Evolutionary conservation across 2,113 vertebrate species (phyloP).

Genomic region (Dicrurus megarhynchus): DNA sequence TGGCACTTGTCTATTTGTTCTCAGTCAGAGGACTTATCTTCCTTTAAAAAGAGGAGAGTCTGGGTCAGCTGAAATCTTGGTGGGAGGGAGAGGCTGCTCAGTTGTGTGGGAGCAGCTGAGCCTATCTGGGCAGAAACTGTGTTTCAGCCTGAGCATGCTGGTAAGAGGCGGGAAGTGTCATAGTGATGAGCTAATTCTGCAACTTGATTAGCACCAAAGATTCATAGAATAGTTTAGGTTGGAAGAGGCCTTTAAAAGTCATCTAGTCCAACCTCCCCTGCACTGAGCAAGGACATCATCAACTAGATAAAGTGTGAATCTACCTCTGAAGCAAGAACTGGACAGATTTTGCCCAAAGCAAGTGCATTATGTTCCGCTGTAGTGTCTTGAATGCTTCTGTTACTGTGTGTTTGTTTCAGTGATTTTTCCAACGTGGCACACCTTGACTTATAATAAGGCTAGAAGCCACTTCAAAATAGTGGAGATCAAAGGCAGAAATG

Average conservation of each 20-base stretch:
- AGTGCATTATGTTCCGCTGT: not conserved
- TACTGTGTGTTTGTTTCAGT: not conserved
- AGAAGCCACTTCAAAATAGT: not conserved
- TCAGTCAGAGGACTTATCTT: not conserved
- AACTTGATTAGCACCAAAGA: not conserved
- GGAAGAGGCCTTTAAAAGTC: not conserved
- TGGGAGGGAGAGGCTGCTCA: not conserved
- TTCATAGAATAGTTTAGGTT: not conserved
- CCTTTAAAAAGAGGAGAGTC: not conserved
- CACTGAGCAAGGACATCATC: not conserved
- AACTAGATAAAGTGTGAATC: not conserved
- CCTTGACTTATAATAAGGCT: not conserved
- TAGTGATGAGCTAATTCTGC: not conserved
- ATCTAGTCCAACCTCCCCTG: not conserved
- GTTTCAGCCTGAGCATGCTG: not conserved
- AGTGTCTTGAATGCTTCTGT: not conserved
- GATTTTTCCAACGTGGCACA: not conserved
- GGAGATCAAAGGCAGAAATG: not conserved
- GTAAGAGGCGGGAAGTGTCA: not conserved
- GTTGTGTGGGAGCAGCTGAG: not conserved
- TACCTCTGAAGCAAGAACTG: not conserved
- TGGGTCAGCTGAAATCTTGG: not conserved
- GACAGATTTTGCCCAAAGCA: not conserved
- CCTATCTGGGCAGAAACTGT: not conserved
- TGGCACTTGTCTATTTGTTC: not conserved